phyloP scores from a whole-genome alignment of 2,797 vertebrate genomes.

The Otus scops region DNA sequence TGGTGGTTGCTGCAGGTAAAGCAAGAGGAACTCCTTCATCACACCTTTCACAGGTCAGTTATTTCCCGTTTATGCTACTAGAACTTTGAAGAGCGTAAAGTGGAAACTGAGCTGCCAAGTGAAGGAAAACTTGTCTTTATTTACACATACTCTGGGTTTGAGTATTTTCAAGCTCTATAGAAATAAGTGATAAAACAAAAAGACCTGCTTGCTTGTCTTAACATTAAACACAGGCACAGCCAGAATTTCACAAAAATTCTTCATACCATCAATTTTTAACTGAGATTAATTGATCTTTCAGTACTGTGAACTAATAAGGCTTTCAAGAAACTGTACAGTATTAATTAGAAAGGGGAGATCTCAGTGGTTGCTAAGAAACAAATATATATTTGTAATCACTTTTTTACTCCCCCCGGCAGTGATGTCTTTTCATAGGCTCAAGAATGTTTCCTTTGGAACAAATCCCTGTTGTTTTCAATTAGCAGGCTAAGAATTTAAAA shows the following conservation, averaged over 20 bases:
- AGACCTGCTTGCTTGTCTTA: neutral
- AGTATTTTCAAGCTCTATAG: neutral
- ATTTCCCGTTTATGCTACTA: neutral
- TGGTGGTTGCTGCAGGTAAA: neutral
- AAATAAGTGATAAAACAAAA: neutral
- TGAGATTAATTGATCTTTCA: slow-evolving; percentile 46
- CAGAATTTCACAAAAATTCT: neutral
- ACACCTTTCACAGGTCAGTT: neutral
- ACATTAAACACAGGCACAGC: neutral
- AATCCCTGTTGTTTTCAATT: neutral
- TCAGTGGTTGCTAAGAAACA: slow-evolving; percentile 72
- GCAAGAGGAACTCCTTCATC: neutral
- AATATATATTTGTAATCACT: slow-evolving; percentile 31
- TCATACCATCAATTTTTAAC: slow-evolving; percentile 20
- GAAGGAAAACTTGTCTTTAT: neutral
- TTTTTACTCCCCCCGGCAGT: slow-evolving; percentile 29
- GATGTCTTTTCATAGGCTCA: slow-evolving; percentile 30
- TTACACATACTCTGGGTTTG: neutral
- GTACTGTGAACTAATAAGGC: slow-evolving; percentile 4
- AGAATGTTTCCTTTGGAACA: slow-evolving; percentile 56
- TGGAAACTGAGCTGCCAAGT: neutral
- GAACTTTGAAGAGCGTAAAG: neutral
- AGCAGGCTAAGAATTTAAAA: slow-evolving; percentile 6
- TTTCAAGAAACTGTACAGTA: slow-evolving; percentile 41
- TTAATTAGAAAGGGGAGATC: slow-evolving; percentile 54